These are phyloP conservation scores for Aspidiotus rigidus DNA, from an alignment of 2,888 invertebrate genomes.

Conservation along the genomic window DNA sequence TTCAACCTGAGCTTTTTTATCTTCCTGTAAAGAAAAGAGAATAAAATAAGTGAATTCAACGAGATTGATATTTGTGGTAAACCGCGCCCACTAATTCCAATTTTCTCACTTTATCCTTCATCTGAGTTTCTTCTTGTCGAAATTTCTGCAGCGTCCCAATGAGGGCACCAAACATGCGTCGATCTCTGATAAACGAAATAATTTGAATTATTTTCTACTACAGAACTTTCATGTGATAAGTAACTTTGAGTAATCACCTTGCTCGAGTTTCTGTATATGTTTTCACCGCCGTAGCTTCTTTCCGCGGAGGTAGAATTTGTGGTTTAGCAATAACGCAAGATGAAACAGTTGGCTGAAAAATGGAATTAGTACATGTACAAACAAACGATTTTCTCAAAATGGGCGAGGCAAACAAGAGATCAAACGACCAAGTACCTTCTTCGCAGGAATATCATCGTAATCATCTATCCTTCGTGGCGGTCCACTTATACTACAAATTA, in stretches of 20 bases:
- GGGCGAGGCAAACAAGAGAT: too few species aligned
- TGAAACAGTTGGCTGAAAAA: constrained; percentile 16
- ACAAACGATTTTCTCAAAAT: too few species aligned
- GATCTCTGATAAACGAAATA: constrained; percentile 52
- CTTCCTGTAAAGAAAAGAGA: constrained; percentile 50
- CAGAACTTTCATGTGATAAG: not conserved
- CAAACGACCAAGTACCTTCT: constrained; percentile 9
- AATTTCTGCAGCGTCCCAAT: constrained; percentile 92
- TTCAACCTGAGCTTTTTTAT: constrained; percentile 79
- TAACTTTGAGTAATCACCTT: constrained; percentile 8
- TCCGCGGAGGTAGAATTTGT: constrained; percentile 25
- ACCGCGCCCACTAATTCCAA: not conserved
- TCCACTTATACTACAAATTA: constrained; percentile 19
- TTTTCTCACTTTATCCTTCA: constrained; percentile 63
- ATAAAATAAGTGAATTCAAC: not conserved
- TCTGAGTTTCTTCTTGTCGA: constrained; percentile 82
- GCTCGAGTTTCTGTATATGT: constrained; percentile 29
- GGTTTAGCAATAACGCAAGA: constrained; percentile 33
- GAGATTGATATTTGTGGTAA: too few species aligned
- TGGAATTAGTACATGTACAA: not conserved
- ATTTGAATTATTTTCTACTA: not conserved
- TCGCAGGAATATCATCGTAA: constrained; percentile 11
- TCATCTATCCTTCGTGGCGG: constrained; percentile 16
- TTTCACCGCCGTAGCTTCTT: constrained; percentile 29
- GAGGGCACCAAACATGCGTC: constrained; percentile 91